Base-by-base conservation (phyloP, 1,140 invertebrate species). In the Lutraria rhynchaena region DNA sequence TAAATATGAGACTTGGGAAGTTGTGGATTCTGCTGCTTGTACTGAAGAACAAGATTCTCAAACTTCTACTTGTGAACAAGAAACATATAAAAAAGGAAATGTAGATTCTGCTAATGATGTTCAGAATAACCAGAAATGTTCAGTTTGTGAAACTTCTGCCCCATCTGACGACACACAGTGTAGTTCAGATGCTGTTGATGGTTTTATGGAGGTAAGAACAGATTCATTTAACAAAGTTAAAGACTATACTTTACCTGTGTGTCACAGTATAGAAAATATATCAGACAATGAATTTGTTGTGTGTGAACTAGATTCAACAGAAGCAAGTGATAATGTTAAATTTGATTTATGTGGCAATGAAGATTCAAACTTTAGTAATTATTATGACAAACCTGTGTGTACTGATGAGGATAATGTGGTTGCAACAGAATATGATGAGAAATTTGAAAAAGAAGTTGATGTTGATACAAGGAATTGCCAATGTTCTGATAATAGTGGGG, bases 1-100 rank as follows among this genome's bases (percentile, higher is more conserved):
- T 37, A 71, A 81, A 5, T 58, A 22, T 53, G 78, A 81, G 13
- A 58, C 44, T 17, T 81, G 78, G 78, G 69, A 73, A 31, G 24
- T 81, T 35, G 53, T 78, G 5, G 63, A 78, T 9, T 17, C 24
- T 49, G 13, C 5, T 41, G 31, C 41, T 27, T 19, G 22, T 49
- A 67, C 61, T 55, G 76, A 78, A 13, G 35, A 24, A 27, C n/a
- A 22, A 35, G 31, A 37, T 37, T 46, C 61, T 35, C 11, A 24
- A 49, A 49, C 41, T 22, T 7, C 37, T 41, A 41, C 5, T 41
- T 5, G 15, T 7, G 15, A 41, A 41, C 37, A 41, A 41, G 37
- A 41, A 41, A 15, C 5, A 5, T 49, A n/a, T n/a, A 41, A 41
- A 41, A 15, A 41, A 5, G 15, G 37, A 7, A 15, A 41, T 7